Evolutionary conservation across 2,113 vertebrate genomes (phyloP), one percentile per base, ranked within the genome.

Genomic region (Vulpes vulpes): DNA sequence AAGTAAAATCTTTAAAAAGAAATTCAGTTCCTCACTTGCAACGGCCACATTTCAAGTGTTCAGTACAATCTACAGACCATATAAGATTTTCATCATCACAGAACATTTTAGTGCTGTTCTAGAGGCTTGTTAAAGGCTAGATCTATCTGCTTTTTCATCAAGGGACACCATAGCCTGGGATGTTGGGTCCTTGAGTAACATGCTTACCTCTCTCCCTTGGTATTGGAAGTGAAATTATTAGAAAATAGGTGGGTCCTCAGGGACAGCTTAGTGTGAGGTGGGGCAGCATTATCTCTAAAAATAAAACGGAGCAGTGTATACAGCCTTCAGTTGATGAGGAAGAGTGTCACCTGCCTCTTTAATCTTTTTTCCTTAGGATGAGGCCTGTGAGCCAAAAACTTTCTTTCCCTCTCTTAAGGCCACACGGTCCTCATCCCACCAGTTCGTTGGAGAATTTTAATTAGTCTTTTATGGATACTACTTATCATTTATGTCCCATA

Each of bases 341-440:
- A 88, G 62, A 84, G 57, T 55, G 14, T 94, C 76, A 53, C 43
- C 32, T 82, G 30, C 60, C 38, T 82, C 32, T 91, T 89, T 76
- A 80, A 57, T 15, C 38, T 32, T 89, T 92, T 80, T 88, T 15
- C 5, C 10, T 84, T 43, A 32, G 84, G 38, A 64, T 84, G 83
- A 89, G 71, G 55, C 12, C 76, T 89, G 25, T 95, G 79, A 89
- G 43, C n/a, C 67, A 17, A 49, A 65, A 89, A 82, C 32, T 79
- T 62, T 20, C 49, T 53, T 92, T 78, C 25, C 67, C 38, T 92
- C 71, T 89, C 32, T 79, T 92, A 74, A 96, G 59, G 59, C 30
- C 35, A 64, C 4, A 38, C 65, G 74, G 8, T 89, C 12, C 27
- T 92, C 32, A 55, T 76, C 27, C n/a, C 27, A 71, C 23, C 53